Base-by-base conservation (phyloP, 2,888 invertebrate species). In the Noctua comes region DNA sequence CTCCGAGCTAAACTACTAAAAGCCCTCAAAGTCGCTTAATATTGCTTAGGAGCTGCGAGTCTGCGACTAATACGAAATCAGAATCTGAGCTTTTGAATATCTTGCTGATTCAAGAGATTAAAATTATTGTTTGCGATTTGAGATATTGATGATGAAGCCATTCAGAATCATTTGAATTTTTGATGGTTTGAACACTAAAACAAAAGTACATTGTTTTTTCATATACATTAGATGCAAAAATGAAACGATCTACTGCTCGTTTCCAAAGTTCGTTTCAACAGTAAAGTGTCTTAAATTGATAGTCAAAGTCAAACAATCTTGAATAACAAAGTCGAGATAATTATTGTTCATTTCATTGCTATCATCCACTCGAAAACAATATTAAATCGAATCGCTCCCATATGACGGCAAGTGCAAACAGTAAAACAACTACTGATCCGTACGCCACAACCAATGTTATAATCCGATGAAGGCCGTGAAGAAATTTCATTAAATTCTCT, bases 401-500 rank as follows among this genome's bases (percentile, higher is more conserved):
- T 80, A 82, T 78, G 77, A 86, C 80, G 73, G 75, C 86, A 82
- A 88, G 79, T 82, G 85, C 88, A 92, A 91, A 91, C 91, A 92
- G 90, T 92, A 90, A 91, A 93, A 93, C 90, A 91, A 94, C 94
- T 95, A 94, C 94, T 89, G 93, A 91, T 88, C 70, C 51, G 51
- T 72, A 76, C 54, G 68, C 68, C 40, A 70, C 73, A 76, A 54
- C 90, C 88, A 93, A 91, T 90, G 88, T 89, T 91, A 91, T 93
- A 93, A 92, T 93, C 90, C 83, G 84, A 86, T 89, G 93, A 94
- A 90, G 91, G 89, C 94, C 93, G 93, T 93, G 94, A 93, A 95
- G 95, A 93, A 93, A 94, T 95, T 95, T 92, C 95, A 96, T 96
- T 96, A 94, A 93, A 94, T 93, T 91, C 90, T 91, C 92, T 93